Base-by-base conservation (phyloP, 1,140 invertebrate species). In the Aphaenogaster rudis region DNA sequence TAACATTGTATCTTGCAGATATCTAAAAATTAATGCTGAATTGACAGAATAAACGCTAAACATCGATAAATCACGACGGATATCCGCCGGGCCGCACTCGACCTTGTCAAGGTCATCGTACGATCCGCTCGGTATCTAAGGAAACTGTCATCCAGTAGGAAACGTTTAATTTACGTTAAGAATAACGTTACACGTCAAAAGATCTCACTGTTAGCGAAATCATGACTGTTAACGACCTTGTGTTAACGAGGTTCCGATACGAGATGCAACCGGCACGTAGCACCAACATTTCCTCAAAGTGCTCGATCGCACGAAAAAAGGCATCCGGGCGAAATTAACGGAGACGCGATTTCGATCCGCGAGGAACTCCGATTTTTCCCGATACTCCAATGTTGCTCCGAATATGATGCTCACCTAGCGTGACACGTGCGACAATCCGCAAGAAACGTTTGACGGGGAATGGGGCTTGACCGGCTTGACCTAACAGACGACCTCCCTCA, bases 41-140 rank as follows among this genome's bases (percentile, higher is more conserved):
- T 50, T 15, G 21, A n/a, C 3, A 45, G 1, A 9, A 8, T 39
- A 64, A 50, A 81, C 8, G 5, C 6, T 9, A 59, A 86, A 77
- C 42, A 28, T 50, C 42, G n/a, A 28, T 76, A 54, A 21, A 33
- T 52, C 1, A 5, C 9, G 3, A 2, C 48, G n/a, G 8, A 17
- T 13, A 74, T 69, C 1, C 15, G 54, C 28, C 13, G 15, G 59
- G 52, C n/a, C 45, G 36, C 50, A 72, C 6, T 66, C 77, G 88
- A 92, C 92, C 91, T 92, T 92, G 87, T 8, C 87, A 92, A 92
- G 91, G 92, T 92, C 90, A 92, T 71, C 36, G 67, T 15, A 66
- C 6, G 4, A 86, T 78, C 52, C 28, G 1, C 15, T 11, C 67
- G 36, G 0, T 61, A 61, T 39, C 9, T 33, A 17, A 66, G 17